Evolutionary conservation across 2,113 vertebrate genomes (phyloP).

Genomic region (western clawed frog (Xenopus tropicalis)): UCB_Xtro_10.0 CM004445.2:107206001-107206500

Average conservation of each 20-base stretch:
- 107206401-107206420: slow-evolving; percentile 11
- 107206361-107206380: neutral
- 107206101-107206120: slow-evolving; percentile 33
- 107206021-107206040: slow-evolving; percentile 23
- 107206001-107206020: neutral
- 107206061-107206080: slow-evolving; percentile 20
- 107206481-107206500: neutral
- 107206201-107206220: neutral
- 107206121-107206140: slow-evolving; percentile 1
- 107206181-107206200: slow-evolving; percentile 3
- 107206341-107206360: neutral
- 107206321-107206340: slow-evolving; percentile 2
- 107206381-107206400: neutral
- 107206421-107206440: slow-evolving; percentile 24
- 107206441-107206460: neutral
- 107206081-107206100: slow-evolving; percentile 49
- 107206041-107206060: neutral
- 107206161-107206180: slow-evolving; percentile 8
- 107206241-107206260: slow-evolving; percentile 2
- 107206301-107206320: neutral
- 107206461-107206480: neutral
- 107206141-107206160: slow-evolving; percentile 1
- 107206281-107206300: slow-evolving; percentile 35
- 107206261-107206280: neutral
- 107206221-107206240: slow-evolving; percentile 34